phyloP scores from a whole-genome alignment of 1,140 invertebrate genomes.

The Zaprionus kolodkinae region DNA sequence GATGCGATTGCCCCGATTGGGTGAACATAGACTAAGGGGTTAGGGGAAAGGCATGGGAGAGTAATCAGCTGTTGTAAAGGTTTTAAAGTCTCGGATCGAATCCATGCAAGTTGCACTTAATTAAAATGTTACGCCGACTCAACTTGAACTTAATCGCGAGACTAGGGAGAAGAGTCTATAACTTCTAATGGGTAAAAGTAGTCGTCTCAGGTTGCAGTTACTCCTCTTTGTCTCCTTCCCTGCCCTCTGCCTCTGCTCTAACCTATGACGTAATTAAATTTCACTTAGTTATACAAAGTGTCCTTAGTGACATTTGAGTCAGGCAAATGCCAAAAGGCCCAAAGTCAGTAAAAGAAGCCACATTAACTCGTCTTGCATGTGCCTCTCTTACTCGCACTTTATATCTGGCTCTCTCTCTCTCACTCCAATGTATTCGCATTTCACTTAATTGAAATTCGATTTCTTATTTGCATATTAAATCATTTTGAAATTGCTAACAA shows the following conservation, averaged over 20 bases:
- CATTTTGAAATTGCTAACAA: background rate
- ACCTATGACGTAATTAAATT: constrained; percentile 45
- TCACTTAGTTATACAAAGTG: constrained; percentile 23
- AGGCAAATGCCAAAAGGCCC: constrained; percentile 32
- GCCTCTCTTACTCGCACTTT: background rate
- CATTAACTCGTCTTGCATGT: background rate
- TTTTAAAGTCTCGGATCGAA: constrained; percentile 30
- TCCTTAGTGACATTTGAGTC: constrained; percentile 43
- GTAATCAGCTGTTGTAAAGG: background rate
- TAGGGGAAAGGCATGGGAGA: background rate
- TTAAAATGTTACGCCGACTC: constrained; percentile 18
- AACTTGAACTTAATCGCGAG: background rate
- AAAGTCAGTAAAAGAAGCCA: constrained; percentile 3
- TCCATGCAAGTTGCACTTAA: constrained; percentile 43
- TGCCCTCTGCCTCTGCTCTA: background rate
- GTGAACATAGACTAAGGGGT: background rate
- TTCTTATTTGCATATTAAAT: constrained; percentile 25
- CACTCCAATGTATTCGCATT: constrained; percentile 21
- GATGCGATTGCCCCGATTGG: constrained; percentile 31
- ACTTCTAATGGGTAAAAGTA: background rate
- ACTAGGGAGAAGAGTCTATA: background rate
- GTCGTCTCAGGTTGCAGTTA: constrained; percentile 23
- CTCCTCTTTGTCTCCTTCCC: background rate
- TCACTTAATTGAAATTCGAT: constrained; percentile 35
- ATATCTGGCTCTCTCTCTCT: constrained; percentile 8